Base-by-base conservation (phyloP, 2,888 invertebrate species). In the Apodemia mormo region DNA sequence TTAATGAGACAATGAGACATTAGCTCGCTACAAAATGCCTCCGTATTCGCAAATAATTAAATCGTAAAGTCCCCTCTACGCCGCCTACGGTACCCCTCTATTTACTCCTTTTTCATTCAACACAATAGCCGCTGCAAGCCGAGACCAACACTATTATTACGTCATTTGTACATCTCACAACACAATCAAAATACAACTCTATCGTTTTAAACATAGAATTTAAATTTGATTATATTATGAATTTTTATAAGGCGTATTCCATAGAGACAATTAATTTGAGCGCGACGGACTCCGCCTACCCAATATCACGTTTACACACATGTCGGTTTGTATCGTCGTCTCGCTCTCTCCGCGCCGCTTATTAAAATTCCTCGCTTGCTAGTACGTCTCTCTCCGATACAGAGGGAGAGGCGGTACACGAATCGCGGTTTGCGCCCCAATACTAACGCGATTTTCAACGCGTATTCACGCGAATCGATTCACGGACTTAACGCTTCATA, bases 71-170 rank as follows among this genome's bases (percentile, higher is more conserved):
- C 92, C 92, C 92, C 91, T 89, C 90, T 88, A 89, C 89, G 84
- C 90, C 91, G 92, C 91, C 91, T 89, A 89, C 91, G 85, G 89
- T 89, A 84, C 84, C 85, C 81, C 83, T 88, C 90, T 92, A 92
- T 92, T 93, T 93, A 93, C 93, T 92, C 92, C 93, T 92, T 92
- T 93, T 93, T 92, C 92, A 92, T 90, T 92, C 91, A 92, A 89
- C 90, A 93, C 93, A 93, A 93, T 92, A 92, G 91, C 86, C 82
- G 82, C 88, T 92, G 92, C 92, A 92, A 92, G 90, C 88, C 85
- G 84, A 88, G 82, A 79, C 82, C 76, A 80, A 79, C 78, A 77
- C 78, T 76, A 82, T 76, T 82, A 77, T 85, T 86, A 90, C 86
- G 85, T 82, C 86, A 81, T 79, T 86, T 74, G 45, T 69, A 65